Evolutionary conservation across 2,888 invertebrate species (phyloP).

Genomic region (Rotaria magnacalcarata): DNA sequence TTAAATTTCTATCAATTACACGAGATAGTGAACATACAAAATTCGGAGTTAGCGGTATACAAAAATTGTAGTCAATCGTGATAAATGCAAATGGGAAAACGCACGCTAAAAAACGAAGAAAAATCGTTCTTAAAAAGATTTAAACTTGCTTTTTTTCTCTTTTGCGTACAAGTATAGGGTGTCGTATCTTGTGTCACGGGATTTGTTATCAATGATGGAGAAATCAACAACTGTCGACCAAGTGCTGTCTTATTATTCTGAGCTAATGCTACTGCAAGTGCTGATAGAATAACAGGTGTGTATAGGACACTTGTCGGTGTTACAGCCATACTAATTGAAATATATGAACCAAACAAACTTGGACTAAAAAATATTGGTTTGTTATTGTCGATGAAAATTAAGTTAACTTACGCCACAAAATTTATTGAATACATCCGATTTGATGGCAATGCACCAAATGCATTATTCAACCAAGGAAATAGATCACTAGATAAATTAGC

Average conservation of each 20-base stretch:
- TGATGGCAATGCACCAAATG: background rate
- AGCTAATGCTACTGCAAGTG: background rate
- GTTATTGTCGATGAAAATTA: background rate
- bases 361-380: background rate
- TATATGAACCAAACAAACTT: background rate
- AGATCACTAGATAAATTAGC: background rate
- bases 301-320: background rate
- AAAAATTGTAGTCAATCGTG: constrained; percentile 2
- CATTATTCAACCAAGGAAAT: background rate
- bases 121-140: background rate
- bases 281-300: background rate
- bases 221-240: background rate
- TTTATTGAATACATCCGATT: background rate
- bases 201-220: background rate
- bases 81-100: background rate
- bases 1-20: background rate
- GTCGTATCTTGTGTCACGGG: background rate
- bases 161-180: background rate
- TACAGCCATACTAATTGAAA: constrained; percentile 24
- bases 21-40: background rate
- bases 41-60: background rate
- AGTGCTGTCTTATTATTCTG: background rate
- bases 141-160: background rate
- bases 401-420: background rate
- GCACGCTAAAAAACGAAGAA: background rate